Evolutionary conservation across 2,113 vertebrate genomes (phyloP).

Genomic region (Pogonocichla stellata): DNA sequence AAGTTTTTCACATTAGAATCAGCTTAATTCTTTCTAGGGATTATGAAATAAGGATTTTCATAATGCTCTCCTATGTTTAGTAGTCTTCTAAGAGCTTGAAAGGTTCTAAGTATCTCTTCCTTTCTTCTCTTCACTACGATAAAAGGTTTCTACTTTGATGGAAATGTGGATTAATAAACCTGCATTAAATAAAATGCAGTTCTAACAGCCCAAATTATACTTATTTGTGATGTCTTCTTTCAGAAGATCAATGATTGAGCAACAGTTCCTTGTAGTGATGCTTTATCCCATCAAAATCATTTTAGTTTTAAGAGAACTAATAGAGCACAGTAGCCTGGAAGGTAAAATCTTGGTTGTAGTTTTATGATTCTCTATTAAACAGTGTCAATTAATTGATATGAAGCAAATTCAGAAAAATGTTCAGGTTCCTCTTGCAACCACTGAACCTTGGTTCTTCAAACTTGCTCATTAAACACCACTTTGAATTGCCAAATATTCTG

Average conservation of each 20-base stretch:
- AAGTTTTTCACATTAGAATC: not conserved
- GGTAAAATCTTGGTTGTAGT: not conserved
- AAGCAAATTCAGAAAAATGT: not conserved
- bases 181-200: not conserved
- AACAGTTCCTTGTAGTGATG: not conserved
- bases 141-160: not conserved
- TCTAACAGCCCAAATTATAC: not conserved
- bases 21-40: not conserved
- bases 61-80: not conserved
- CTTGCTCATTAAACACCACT: not conserved
- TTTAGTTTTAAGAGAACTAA: not conserved
- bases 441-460: not conserved
- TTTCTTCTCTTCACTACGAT: not conserved
- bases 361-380: not conserved
- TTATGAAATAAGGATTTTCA: not conserved
- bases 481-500: not conserved
- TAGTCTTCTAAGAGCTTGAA: not conserved
- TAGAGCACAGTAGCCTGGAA: not conserved
- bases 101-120: not conserved
- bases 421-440: not conserved
- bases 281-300: not conserved
- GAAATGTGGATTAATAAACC: conserved; percentile 35
- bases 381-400: not conserved
- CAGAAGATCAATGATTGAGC: not conserved
- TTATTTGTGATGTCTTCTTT: not conserved